Percentiles rank a stretch among this genome's conserved stretches.
phyloP scores from a whole-genome alignment of 2,888 invertebrate species.

The Liposcelis brunnea region DNA sequence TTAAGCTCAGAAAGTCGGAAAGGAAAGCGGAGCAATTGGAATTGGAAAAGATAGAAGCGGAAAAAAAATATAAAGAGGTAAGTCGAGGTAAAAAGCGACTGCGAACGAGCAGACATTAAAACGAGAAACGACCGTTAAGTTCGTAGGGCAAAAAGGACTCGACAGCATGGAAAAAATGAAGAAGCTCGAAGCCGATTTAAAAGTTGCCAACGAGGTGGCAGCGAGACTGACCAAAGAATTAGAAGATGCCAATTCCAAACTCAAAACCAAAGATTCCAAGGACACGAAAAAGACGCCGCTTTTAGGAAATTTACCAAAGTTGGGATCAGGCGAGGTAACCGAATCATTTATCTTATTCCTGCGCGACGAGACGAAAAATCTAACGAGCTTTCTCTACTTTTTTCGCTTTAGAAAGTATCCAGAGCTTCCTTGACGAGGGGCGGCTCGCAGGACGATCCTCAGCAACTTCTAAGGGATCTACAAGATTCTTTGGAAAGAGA shows the following conservation, averaged over 20 bases:
- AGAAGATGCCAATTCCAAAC: conserved; percentile 43
- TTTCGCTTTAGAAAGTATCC: conserved; percentile 43
- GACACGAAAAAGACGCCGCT: conserved; percentile 39
- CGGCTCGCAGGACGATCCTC: conserved; percentile 64
- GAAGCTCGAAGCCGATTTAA: conserved; percentile 71
- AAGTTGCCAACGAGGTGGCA: conserved; percentile 58
- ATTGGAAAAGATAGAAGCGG: conserved; percentile 59
- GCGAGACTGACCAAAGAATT: conserved; percentile 50
- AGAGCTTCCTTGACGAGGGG: conserved; percentile 58
- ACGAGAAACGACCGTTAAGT: no score
- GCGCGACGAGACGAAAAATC: background rate
- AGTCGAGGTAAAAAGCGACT: no score
- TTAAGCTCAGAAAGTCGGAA: conserved; percentile 93
- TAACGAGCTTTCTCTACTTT: background rate
- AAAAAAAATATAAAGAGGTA: conserved; percentile 46
- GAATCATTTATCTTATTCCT: background rate
- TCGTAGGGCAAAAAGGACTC: conserved; percentile 38
- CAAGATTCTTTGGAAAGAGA: conserved; percentile 87
- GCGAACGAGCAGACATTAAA: background rate
- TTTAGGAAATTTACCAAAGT: conserved; percentile 36
- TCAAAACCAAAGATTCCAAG: conserved; percentile 23
- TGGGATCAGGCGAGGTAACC: conserved; percentile 40
- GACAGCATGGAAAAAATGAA: conserved; percentile 51
- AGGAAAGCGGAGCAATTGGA: conserved; percentile 74
- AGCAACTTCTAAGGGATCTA: conserved; percentile 65